Evolutionary conservation across 2,888 invertebrate genomes (phyloP).

Genomic region (Phyto melanocephala): DNA sequence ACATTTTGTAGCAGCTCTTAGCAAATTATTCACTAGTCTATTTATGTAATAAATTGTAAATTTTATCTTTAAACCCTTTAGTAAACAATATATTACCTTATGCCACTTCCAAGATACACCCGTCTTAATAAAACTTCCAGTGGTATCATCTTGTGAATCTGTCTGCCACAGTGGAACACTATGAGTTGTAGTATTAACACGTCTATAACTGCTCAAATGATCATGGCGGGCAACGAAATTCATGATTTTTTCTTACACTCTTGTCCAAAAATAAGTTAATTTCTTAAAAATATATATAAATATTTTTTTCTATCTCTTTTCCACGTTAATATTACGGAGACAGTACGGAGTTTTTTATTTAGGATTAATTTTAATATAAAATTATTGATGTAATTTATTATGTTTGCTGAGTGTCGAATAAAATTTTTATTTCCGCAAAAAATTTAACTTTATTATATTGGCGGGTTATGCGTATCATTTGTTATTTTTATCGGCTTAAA

Average conservation of each 20-base stretch:
- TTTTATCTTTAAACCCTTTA: no score
- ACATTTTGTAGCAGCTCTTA: no score
- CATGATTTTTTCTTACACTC: constrained; percentile 69
- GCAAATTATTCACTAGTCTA: no score
- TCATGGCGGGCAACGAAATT: constrained; percentile 76
- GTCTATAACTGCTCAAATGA: constrained; percentile 74
- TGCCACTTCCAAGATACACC: constrained; percentile 68
- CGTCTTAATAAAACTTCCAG: constrained; percentile 55
- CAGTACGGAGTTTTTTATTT: constrained; percentile 10
- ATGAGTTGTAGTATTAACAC: constrained; percentile 71
- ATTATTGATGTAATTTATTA: neutral
- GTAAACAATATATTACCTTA: constrained; percentile 64
- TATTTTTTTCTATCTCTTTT: neutral
- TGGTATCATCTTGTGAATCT: constrained; percentile 41
- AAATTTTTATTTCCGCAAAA: constrained; percentile 75
- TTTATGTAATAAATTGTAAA: no score
- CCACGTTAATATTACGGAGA: neutral
- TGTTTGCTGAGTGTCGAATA: constrained; percentile 49
- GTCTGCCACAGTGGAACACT: constrained; percentile 69
- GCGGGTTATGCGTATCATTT: constrained; percentile 71
- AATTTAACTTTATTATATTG: constrained; percentile 72
- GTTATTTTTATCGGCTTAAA: constrained; percentile 57
- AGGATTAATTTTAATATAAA: constrained; percentile 10
- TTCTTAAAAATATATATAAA: neutral
- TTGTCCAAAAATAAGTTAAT: neutral